Conservation (phyloP, 2,797 vertebrate genomes). For the Hydrophis major region DNA sequence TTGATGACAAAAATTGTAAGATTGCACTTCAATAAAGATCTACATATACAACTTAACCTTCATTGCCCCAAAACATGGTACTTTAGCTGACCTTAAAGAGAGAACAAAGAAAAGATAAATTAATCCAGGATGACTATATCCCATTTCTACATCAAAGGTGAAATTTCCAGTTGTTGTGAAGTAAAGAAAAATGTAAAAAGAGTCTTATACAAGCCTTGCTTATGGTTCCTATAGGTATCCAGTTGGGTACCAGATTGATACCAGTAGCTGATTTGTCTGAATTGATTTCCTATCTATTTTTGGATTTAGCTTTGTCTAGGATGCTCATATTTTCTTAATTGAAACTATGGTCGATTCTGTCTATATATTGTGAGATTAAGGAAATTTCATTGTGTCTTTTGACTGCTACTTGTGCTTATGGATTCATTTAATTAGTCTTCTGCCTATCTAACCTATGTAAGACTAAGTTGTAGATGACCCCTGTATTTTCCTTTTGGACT, state of each 20-base stretch:
- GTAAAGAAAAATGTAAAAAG: not conserved
- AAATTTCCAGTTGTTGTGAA: not conserved
- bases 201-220: not conserved
- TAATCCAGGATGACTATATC: not conserved
- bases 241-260: not conserved
- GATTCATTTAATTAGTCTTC: too few species aligned
- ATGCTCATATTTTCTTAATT: too few species aligned
- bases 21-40: not conserved
- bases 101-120: not conserved
- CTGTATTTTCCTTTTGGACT: too few species aligned
- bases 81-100: not conserved
- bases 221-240: not conserved
- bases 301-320: too few species aligned
- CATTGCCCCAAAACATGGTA: too few species aligned
- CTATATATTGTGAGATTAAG: too few species aligned
- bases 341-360: too few species aligned
- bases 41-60: not conserved
- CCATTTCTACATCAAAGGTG: not conserved
- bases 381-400: too few species aligned
- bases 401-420: too few species aligned
- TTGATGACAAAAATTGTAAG: not conserved
- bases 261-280: not conserved
- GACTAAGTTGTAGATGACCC: too few species aligned
- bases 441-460: too few species aligned
- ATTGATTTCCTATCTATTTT: not conserved